Evolutionary conservation across 2,888 invertebrate species (phyloP).

Genomic region (Ornithoptera priamus): DNA sequence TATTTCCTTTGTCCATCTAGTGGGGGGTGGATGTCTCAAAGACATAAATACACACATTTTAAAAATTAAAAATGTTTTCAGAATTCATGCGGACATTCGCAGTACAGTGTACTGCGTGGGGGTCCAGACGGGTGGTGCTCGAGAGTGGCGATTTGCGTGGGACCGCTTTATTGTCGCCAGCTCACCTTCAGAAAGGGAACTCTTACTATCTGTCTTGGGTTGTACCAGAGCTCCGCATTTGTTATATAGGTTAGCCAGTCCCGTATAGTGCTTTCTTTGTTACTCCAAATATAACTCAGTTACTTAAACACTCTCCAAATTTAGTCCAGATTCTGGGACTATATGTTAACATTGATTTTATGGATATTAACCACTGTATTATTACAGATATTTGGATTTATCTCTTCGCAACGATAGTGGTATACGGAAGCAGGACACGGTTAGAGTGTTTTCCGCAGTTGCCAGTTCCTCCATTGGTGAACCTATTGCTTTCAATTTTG

Average conservation of each 20-base stretch:
- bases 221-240: slow-evolving; percentile 92
- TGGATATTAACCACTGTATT: not conserved
- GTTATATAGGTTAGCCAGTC: slow-evolving; percentile 79
- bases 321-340: not conserved
- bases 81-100: slow-evolving; percentile 91
- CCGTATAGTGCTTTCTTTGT: not conserved
- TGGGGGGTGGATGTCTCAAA: too few relatives aligned
- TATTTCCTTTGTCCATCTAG: too few relatives aligned
- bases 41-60: not conserved
- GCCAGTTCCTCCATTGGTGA: slow-evolving; percentile 88
- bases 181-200: slow-evolving; percentile 90
- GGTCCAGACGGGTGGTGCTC: slow-evolving; percentile 88
- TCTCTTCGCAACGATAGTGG: slow-evolving; percentile 86
- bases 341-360: not conserved
- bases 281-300: too few relatives aligned
- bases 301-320: not conserved
- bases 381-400: slow-evolving; percentile 84
- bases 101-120: slow-evolving; percentile 93
- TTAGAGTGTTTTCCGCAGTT: slow-evolving; percentile 87
- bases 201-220: slow-evolving; percentile 87
- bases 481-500: slow-evolving; percentile 88
- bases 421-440: slow-evolving; percentile 90
- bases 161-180: slow-evolving; percentile 86
- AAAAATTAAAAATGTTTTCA: slow-evolving; percentile 45
- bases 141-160: slow-evolving; percentile 95